phyloP scores from a whole-genome alignment of 2,888 invertebrate species.

The Drosophila maculinotata region DNA sequence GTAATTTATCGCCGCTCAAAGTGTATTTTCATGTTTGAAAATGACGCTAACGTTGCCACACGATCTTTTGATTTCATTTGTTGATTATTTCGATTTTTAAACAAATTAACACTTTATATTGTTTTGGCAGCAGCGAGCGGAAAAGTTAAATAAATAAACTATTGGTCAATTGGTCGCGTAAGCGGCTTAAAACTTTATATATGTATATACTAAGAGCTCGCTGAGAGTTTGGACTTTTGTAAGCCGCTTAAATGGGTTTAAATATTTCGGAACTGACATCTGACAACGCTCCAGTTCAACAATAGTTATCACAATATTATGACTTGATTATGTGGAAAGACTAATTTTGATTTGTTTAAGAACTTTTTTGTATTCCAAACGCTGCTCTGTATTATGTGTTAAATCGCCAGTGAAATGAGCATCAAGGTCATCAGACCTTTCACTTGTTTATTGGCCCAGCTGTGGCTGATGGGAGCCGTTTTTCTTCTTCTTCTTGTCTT shows the following conservation, averaged over 20 bases:
- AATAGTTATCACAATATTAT: conserved; percentile 75
- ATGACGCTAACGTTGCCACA: conserved; percentile 47
- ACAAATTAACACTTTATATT: conserved; percentile 79
- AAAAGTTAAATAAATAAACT: conserved; percentile 10
- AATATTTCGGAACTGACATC: conserved; percentile 24
- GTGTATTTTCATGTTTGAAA: conserved; percentile 73
- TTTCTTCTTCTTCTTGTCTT: neutral
- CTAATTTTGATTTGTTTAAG: conserved; percentile 71
- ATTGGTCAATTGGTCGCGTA: conserved; percentile 60
- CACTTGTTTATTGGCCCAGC: conserved; percentile 46
- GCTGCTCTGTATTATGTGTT: conserved; percentile 75
- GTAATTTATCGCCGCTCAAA: conserved; percentile 69
- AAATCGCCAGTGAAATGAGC: conserved; percentile 56
- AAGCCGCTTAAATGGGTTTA: conserved; percentile 64
- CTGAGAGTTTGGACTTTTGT: conserved; percentile 31
- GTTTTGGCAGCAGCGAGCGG: conserved; percentile 29
- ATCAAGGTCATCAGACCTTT: conserved; percentile 69
- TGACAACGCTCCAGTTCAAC: conserved; percentile 35
- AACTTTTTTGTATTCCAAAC: conserved; percentile 49
- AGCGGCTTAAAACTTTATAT: conserved; percentile 62
- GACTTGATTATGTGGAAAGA: conserved; percentile 78
- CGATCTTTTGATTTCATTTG: conserved; percentile 34
- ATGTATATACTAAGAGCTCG: conserved; percentile 24
- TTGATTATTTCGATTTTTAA: conserved; percentile 38
- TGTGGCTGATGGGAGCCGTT: conserved; percentile 38